Evolutionary conservation across 2,113 vertebrate species (phyloP).

Genomic region (Progne subis): DNA sequence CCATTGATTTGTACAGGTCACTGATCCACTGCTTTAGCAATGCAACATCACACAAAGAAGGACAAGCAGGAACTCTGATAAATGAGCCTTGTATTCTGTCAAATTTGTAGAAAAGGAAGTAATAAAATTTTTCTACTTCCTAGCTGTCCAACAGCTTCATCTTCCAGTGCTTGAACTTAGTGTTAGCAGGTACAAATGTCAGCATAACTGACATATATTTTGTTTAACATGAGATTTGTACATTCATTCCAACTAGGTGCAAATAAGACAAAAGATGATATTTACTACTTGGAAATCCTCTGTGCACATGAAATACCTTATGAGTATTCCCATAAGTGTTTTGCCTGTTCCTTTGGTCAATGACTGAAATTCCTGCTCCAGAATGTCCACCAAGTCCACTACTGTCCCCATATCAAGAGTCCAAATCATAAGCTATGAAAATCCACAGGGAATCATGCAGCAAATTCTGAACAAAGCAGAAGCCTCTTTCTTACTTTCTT

Average conservation of each 20-base stretch:
- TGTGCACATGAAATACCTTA: neutral
- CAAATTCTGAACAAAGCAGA: neutral
- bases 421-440: neutral
- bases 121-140: neutral
- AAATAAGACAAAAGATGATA: neutral
- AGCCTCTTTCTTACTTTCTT: neutral
- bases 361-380: neutral
- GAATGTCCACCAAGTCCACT: neutral
- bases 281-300: neutral
- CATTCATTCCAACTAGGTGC: neutral
- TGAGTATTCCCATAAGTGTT: neutral
- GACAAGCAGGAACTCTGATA: conserved; percentile 16
- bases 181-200: neutral
- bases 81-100: neutral
- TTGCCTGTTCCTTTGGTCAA: neutral
- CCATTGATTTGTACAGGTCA: conserved; percentile 62
- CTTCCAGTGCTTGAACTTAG: neutral
- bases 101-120: neutral
- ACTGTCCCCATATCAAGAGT: neutral
- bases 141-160: neutral
- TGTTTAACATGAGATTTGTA: neutral
- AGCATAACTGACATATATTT: neutral
- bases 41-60: neutral
- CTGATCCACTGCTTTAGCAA: conserved; percentile 38
- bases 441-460: neutral